Evolutionary conservation across 2,888 invertebrate species (phyloP).

Genomic region (Drosophila mimica): DNA sequence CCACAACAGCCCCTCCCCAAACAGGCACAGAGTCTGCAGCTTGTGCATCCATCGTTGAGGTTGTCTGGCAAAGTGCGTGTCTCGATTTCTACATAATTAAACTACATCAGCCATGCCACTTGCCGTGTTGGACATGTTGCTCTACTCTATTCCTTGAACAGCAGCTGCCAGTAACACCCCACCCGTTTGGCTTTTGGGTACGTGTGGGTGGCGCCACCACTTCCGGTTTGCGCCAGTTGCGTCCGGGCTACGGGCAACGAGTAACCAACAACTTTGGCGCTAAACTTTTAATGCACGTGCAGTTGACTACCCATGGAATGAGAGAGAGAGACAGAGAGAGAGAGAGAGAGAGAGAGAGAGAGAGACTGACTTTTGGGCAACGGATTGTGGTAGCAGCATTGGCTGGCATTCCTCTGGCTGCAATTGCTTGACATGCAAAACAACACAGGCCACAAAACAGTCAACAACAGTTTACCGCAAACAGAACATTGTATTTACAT

Average conservation of each 20-base stretch:
- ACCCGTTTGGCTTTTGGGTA: conserved; percentile 21
- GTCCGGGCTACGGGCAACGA: conserved; percentile 39
- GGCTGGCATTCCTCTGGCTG: conserved; percentile 36
- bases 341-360: background rate
- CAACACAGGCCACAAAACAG: conserved; percentile 50
- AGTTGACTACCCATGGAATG: conserved; percentile 28
- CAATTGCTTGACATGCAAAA: conserved; percentile 34
- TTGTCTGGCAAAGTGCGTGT: conserved; percentile 74
- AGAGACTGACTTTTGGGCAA: conserved; percentile 36
- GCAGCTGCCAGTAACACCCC: conserved; percentile 7
- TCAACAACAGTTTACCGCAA: conserved; percentile 4
- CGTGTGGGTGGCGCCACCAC: conserved; percentile 61
- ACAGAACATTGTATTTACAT: background rate
- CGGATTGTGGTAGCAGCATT: conserved; percentile 53
- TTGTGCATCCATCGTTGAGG: conserved; percentile 48
- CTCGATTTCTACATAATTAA: conserved; percentile 80
- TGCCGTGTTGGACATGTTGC: conserved; percentile 32
- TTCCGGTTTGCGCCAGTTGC: conserved; percentile 68
- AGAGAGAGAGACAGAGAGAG: conserved; percentile 4
- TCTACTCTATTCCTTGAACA: conserved; percentile 6
- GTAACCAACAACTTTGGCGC: conserved; percentile 66
- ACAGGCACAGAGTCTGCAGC: conserved; percentile 17
- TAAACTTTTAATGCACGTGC: conserved; percentile 78
- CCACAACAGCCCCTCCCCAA: background rate
- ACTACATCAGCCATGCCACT: conserved; percentile 60